Evolutionary conservation across 2,888 invertebrate species (phyloP).

Genomic region (Sisyra nigra): DNA sequence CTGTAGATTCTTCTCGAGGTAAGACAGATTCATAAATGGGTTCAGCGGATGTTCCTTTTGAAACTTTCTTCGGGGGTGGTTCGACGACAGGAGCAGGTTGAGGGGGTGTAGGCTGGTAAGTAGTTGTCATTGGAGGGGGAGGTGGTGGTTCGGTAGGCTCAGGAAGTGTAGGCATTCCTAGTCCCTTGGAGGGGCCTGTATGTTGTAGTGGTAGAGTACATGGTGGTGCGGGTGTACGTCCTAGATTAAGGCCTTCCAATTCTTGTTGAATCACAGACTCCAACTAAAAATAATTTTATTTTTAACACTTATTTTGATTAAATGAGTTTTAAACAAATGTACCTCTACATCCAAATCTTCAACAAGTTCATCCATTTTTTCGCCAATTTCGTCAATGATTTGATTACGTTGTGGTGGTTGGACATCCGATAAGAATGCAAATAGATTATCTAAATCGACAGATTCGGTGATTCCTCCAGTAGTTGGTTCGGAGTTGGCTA

Average conservation of each 20-base stretch:
- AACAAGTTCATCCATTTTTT: slow-evolving; percentile 68
- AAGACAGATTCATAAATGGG: slow-evolving; percentile 79
- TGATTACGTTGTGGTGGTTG: slow-evolving; percentile 37
- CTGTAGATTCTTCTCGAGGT: slow-evolving; percentile 40
- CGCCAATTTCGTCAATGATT: slow-evolving; percentile 67
- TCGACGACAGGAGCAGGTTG: slow-evolving; percentile 30
- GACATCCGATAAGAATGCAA: slow-evolving; percentile 77
- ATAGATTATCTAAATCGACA: slow-evolving; percentile 76
- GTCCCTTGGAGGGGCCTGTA: slow-evolving; percentile 26
- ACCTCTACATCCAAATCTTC: slow-evolving; percentile 70
- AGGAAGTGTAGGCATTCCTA: slow-evolving; percentile 47
- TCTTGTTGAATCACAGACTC: slow-evolving; percentile 49
- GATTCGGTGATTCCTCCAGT: slow-evolving; percentile 35
- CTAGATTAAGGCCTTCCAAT: slow-evolving; percentile 32
- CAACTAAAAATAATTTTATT: slow-evolving; percentile 23
- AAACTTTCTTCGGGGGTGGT: slow-evolving; percentile 12
- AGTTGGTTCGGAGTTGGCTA: slow-evolving; percentile 26
- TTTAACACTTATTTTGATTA: too few species aligned
- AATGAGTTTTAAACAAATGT: too few species aligned
- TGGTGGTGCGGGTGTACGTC: slow-evolving; percentile 20
- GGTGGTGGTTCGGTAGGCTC: slow-evolving; percentile 65
- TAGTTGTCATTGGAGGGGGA: slow-evolving; percentile 36
- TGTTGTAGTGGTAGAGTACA: slow-evolving; percentile 14
- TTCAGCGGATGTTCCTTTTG: slow-evolving; percentile 30
- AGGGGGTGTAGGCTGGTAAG: slow-evolving; percentile 35